Percentiles rank a stretch among this genome's conserved stretches.
Conservation (phyloP, 2,113 vertebrate genomes). For the Tenebrosternarchus preto region DNA sequence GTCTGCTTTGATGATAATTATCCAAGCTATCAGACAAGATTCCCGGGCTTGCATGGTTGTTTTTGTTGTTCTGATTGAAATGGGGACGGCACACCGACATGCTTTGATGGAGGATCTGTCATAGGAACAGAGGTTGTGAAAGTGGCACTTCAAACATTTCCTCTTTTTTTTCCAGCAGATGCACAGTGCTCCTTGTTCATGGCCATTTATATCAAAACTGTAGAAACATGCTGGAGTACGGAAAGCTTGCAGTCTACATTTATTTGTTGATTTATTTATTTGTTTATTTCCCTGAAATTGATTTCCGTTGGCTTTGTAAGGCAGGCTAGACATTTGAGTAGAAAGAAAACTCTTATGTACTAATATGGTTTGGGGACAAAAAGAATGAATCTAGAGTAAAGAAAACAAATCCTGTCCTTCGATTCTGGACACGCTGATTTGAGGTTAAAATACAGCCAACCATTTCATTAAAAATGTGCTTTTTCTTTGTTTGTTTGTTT, state of each 20-base stretch:
- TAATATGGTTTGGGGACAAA: not conserved
- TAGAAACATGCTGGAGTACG: not conserved
- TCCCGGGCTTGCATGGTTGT: not conserved
- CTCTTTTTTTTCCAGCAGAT: not conserved
- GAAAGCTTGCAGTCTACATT: not conserved
- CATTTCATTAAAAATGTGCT: too few relatives aligned
- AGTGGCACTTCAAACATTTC: constrained; percentile 8
- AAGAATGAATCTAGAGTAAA: too few relatives aligned
- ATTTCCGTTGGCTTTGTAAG: not conserved
- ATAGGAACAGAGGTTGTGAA: constrained; percentile 1
- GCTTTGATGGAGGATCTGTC: constrained; percentile 18
- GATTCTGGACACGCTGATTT: too few relatives aligned
- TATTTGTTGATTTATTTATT: not conserved
- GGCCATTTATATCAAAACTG: not conserved
- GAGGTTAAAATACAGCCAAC: too few relatives aligned
- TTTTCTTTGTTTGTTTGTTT: too few relatives aligned
- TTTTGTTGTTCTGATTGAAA: constrained; percentile 45
- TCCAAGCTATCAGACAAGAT: constrained; percentile 40
- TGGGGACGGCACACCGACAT: constrained; percentile 12
- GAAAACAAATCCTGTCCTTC: too few relatives aligned
- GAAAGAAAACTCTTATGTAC: not conserved
- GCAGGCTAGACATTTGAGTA: not conserved
- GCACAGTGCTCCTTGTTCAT: not conserved
- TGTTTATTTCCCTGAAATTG: not conserved
- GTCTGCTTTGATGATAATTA: constrained; percentile 61